Percentiles rank a stretch among this genome's conserved stretches.
Conservation (phyloP, 2,888 invertebrate species). For the Catocala fraxini region DNA sequence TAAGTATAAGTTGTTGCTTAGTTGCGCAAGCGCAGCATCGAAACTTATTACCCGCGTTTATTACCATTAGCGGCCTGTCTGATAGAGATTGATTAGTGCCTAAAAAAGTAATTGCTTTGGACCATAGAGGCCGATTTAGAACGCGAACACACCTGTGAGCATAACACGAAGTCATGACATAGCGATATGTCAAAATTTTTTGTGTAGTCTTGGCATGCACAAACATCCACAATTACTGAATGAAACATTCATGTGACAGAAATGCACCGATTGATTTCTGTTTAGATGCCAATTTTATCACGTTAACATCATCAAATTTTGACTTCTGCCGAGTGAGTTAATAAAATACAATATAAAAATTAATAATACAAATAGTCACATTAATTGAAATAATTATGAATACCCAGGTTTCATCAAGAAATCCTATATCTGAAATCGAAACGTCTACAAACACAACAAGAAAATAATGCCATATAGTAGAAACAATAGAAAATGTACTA, state of each 20-base stretch:
- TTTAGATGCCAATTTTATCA: too few species aligned
- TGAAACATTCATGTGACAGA: background rate
- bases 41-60: conserved; percentile 50
- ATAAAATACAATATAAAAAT: too few species aligned
- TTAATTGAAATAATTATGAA: too few species aligned
- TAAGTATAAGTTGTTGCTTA: conserved; percentile 31
- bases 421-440: too few species aligned
- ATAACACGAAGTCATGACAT: background rate
- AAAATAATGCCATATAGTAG: too few species aligned
- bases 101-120: conserved; percentile 70
- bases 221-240: too few species aligned
- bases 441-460: too few species aligned
- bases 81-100: conserved; percentile 69
- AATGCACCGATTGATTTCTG: background rate
- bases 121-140: conserved; percentile 35
- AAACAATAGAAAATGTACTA: too few species aligned
- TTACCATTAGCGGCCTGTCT: conserved; percentile 60
- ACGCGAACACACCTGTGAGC: background rate
- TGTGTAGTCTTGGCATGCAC: background rate
- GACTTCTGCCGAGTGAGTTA: too few species aligned
- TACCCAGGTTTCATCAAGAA: too few species aligned
- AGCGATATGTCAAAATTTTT: background rate
- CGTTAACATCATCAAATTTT: too few species aligned
- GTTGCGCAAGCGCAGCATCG: conserved; percentile 31
- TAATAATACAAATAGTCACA: too few species aligned